Evolutionary conservation across 2,888 invertebrate genomes (phyloP), one percentile per base, ranked within the genome.

Genomic region (Stenurella melanura): DNA sequence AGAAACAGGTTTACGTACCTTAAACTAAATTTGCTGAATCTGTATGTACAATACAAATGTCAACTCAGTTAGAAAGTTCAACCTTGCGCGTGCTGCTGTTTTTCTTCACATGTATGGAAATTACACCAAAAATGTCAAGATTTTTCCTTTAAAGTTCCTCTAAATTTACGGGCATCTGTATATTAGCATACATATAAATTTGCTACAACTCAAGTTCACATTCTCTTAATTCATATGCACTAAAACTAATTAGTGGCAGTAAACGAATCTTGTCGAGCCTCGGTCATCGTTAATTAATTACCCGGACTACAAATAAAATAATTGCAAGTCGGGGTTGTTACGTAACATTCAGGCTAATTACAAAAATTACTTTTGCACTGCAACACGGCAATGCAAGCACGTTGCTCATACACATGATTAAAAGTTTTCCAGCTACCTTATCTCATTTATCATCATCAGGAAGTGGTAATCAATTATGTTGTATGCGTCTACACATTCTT

Each of bases 341-440:
- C 81, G 81, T 78, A 81, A 76, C 83, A 79, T 80, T 82, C 80
- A 78, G 76, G 80, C 79, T 84, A 85, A 85, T 86, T 83, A 84
- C 82, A 78, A 81, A 85, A 85, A 84, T 85, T 83, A 83, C 83
- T 81, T 84, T 83, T 80, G 76, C 80, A 78, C 74, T 79, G 68
- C 68, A 72, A 75, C 19, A 75, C 76, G 83, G 82, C 78, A 81
- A 11, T 81, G 80, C 80, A 78, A 79, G 74, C 78, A 77, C 75
- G 76, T 30, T 42, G 61, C 60, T 63, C 80, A 78, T 81, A 78
- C 61, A 67, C 77, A 70, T 83, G 82, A 83, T 81, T 83, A 81
- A 82, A 80, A 77, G 76, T 34, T 42, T 63, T 19, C 64, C 10
- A 42, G 19, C 61, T 18, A 42, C 38, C 64, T 34, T 42, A 64